These are phyloP conservation scores for Liparis tanakae DNA, from an alignment of 2,797 vertebrate species.

Conservation along the genomic window DNA sequence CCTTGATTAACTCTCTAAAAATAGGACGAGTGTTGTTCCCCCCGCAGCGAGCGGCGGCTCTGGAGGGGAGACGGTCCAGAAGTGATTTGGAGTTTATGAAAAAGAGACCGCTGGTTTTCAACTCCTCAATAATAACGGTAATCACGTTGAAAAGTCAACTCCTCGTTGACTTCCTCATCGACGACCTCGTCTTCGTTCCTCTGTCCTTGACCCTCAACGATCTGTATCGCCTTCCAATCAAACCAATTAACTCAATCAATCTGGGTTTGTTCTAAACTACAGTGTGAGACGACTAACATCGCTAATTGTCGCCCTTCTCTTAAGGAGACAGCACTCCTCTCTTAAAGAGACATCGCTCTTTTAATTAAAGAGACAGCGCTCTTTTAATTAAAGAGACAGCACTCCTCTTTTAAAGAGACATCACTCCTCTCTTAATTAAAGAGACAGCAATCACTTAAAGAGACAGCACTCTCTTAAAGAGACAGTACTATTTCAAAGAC, in stretches of 20 bases:
- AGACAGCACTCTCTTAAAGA: too few relatives aligned
- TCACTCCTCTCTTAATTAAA: too few relatives aligned
- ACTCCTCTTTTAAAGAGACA: too few relatives aligned
- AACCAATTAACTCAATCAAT: neutral
- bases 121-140: neutral
- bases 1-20: conserved; percentile 78
- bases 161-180: neutral
- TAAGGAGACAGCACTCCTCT: too few relatives aligned
- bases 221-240: neutral
- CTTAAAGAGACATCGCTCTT: too few relatives aligned
- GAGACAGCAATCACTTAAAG: too few relatives aligned
- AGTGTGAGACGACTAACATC: neutral
- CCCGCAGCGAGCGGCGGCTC: too few relatives aligned
- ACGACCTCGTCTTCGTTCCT: too few relatives aligned
- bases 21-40: conserved; percentile 66
- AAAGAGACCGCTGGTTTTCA: neutral
- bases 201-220: neutral
- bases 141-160: neutral
- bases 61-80: too few relatives aligned
- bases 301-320: neutral
- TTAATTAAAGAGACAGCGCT: too few relatives aligned
- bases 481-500: too few relatives aligned
- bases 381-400: too few relatives aligned
- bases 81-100: neutral
- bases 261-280: neutral